Base-by-base conservation (phyloP, 2,888 invertebrate species). In the Chrysolina americana region DNA sequence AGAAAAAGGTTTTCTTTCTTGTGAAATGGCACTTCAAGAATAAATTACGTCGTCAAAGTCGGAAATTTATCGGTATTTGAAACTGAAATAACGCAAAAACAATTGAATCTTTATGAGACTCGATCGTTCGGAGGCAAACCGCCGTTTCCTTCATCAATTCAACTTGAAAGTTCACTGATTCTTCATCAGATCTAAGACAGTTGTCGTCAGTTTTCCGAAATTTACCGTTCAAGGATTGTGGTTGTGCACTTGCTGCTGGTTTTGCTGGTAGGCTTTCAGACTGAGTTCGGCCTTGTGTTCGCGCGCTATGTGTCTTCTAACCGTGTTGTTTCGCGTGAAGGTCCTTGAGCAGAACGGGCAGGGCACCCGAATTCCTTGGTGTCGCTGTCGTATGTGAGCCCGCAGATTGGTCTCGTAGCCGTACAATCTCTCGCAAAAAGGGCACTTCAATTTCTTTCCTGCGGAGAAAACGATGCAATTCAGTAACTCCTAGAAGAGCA, bases 391-490 rank as follows among this genome's bases (percentile, higher is more conserved):
- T 87, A 96, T 96, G 89, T 96, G 96, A 80, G 96, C 96, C 82
- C 96, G 93, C 87, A 96, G 89, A 88, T 96, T 96, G 86, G 96
- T 96, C 91, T 96, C 96, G 88, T 96, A 96, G 79, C 96, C 96
- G 89, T 96, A 96, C 77, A 96, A 91, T 86, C 96, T 92, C 89
- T 96, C 96, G 91, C 96, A 96, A 89, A 95, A 96, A 85, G 96
- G 95, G 89, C 96, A 96, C 90, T 96, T 96, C 86, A 96, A 90
- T 89, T 96, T 96, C 89, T 96, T 96, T 85, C 96, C 96, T 96
- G 91, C 4, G 91, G 90, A 53, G 19, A 50, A 28, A 69, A 47
- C 10, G 19, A 59, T 56, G 15, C 17, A n/a, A n/a, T 65, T 19
- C 41, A 28, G 41, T 17, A 15, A 41, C 36, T 36, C 8, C 6